These are phyloP conservation scores for Anguilla pacifica DNA, from an alignment of 2,797 vertebrate genomes.

Conservation along the genomic window DNA sequence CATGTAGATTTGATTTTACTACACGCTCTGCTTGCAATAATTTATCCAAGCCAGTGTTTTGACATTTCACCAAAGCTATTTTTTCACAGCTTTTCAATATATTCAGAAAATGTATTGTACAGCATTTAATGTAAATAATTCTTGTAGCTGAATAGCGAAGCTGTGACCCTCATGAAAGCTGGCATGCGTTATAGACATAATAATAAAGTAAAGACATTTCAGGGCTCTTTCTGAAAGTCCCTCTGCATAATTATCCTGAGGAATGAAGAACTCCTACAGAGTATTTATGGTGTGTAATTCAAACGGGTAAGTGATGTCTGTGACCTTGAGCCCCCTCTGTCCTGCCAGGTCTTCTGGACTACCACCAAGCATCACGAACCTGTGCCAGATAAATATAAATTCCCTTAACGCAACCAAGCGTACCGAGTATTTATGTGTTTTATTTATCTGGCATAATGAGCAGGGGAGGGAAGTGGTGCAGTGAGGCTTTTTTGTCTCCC, in stretches of 20 bases:
- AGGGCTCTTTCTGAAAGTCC: not conserved
- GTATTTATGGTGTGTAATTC: not conserved
- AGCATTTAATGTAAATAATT: not conserved
- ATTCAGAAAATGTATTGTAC: not conserved
- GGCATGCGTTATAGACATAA: not conserved
- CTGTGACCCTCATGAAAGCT: not conserved
- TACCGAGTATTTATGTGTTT: slow-evolving; percentile 12
- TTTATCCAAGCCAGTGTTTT: not conserved
- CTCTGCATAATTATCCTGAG: not conserved
- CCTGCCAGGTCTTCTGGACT: not conserved
- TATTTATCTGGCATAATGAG: slow-evolving; percentile 27
- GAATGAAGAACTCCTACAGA: not conserved
- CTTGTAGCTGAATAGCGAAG: not conserved
- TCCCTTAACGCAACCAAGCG: slow-evolving; percentile 16
- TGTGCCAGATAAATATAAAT: slow-evolving; percentile 17
- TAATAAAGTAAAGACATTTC: not conserved
- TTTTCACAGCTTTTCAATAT: not conserved
- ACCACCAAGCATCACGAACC: slow-evolving; percentile 11
- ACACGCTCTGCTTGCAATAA: not conserved
- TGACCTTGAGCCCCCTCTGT: not conserved
- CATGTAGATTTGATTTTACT: too few relatives aligned
- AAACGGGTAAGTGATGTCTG: not conserved
- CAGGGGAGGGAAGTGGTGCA: not conserved
- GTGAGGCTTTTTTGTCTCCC: not conserved
- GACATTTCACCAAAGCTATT: not conserved